These are phyloP conservation scores for Trachelus tabidus DNA, from an alignment of 2,888 invertebrate species.

Conservation along the genomic window DNA sequence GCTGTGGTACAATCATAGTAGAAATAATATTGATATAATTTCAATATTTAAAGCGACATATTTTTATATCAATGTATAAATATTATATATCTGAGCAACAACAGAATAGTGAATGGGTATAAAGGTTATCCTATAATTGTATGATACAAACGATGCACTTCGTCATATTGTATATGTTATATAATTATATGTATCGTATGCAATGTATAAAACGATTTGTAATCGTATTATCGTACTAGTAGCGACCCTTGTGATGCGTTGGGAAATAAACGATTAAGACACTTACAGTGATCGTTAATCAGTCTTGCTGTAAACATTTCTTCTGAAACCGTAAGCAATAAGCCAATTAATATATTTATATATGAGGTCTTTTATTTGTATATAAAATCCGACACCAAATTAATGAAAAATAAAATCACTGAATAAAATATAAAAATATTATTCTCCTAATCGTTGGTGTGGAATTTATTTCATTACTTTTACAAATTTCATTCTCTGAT, in stretches of 20 bases:
- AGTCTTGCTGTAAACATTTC: neutral
- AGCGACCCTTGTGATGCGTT: neutral
- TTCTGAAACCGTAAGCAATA: neutral
- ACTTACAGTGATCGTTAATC: neutral
- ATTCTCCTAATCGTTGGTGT: neutral
- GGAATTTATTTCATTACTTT: neutral
- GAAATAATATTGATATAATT: neutral
- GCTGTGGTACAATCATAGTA: slow-evolving; percentile 7
- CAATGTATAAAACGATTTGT: neutral
- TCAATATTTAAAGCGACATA: neutral
- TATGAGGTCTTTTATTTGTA: neutral
- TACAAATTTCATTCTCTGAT: neutral
- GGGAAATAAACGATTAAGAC: neutral
- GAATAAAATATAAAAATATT: neutral
- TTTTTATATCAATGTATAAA: neutral
- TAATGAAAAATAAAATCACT: neutral
- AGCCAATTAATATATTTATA: neutral
- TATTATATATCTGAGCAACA: neutral
- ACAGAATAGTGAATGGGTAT: neutral
- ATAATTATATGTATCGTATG: neutral
- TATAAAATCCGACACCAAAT: neutral
- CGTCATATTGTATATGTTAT: neutral
- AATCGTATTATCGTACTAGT: neutral
- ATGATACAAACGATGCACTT: neutral
- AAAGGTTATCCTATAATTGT: neutral